Percentiles rank a stretch among this genome's conserved stretches.
Evolutionary conservation across 2,113 vertebrate genomes (phyloP).

Genomic region (Scolopax mira): DNA sequence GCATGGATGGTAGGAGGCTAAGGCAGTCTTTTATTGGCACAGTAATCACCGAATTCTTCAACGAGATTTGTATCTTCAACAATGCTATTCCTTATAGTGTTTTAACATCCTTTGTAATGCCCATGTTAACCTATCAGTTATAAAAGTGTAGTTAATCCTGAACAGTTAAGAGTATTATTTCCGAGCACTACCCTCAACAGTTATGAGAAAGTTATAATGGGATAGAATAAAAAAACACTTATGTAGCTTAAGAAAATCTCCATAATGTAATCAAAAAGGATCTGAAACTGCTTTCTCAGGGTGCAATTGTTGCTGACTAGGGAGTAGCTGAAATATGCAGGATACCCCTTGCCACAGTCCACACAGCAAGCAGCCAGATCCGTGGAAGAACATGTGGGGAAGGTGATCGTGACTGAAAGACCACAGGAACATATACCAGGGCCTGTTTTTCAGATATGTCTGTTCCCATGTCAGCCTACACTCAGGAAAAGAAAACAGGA

Average conservation of each 20-base stretch:
- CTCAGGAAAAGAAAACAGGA: neutral
- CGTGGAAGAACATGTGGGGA: neutral
- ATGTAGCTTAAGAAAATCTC: neutral
- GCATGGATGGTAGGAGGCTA: neutral
- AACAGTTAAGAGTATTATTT: neutral
- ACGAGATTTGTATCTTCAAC: neutral
- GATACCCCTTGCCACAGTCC: neutral
- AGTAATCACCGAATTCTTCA: neutral
- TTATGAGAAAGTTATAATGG: neutral
- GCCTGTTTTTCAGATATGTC: neutral
- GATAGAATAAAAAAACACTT: neutral
- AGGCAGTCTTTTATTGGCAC: neutral
- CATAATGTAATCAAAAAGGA: neutral
- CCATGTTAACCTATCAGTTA: neutral
- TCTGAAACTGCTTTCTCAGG: fast-evolving
- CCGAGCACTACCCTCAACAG: neutral
- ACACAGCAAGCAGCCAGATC: fast-evolving
- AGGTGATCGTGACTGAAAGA: neutral
- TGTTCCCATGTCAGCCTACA: neutral
- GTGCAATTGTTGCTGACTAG: neutral
- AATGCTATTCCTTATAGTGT: neutral
- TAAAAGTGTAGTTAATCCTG: neutral
- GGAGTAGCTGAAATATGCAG: neutral
- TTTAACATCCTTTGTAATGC: neutral
- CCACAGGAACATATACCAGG: neutral